Conservation (phyloP, 2,888 invertebrate species). For the Cataglyphis altisquamis region DNA sequence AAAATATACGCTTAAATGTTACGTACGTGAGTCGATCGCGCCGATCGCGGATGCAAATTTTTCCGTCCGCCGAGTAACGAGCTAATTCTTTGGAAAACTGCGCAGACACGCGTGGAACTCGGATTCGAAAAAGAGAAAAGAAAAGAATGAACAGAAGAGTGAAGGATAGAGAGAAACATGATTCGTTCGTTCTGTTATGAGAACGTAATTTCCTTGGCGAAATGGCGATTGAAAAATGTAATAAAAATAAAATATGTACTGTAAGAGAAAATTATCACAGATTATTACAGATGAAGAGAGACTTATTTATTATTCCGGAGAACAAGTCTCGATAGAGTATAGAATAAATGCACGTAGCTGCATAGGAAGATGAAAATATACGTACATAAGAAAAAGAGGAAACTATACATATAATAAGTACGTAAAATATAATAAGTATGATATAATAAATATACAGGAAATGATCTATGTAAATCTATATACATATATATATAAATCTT, state of each 20-base stretch:
- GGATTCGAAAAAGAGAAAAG: not conserved
- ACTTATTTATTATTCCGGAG: conserved; percentile 35
- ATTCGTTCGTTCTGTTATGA: not conserved
- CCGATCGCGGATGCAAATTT: conserved; percentile 31
- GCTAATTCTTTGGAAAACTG: conserved; percentile 44
- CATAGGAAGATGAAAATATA: not conserved
- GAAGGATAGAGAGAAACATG: not conserved
- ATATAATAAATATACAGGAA: conserved; percentile 3
- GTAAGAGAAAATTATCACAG: conserved; percentile 26
- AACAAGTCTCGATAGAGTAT: conserved; percentile 1
- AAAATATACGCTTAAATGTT: conserved; percentile 28
- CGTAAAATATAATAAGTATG: conserved; percentile 40
- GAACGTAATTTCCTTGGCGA: conserved; percentile 2
- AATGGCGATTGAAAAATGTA: conserved; percentile 31
- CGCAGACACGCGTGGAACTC: conserved; percentile 7
- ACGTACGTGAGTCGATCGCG: conserved; percentile 5
- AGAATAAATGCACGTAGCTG: conserved; percentile 13
- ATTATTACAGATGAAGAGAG: conserved; percentile 42
- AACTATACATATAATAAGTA: not conserved
- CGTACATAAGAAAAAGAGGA: not conserved
- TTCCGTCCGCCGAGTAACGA: conserved; percentile 19
- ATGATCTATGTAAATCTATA: not conserved
- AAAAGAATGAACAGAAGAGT: not conserved
- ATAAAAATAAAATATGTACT: conserved; percentile 19
- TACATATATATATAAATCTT: not conserved